These are phyloP conservation scores for Psittacula echo DNA, from an alignment of 2,797 vertebrate species.

Conservation along the genomic window DNA sequence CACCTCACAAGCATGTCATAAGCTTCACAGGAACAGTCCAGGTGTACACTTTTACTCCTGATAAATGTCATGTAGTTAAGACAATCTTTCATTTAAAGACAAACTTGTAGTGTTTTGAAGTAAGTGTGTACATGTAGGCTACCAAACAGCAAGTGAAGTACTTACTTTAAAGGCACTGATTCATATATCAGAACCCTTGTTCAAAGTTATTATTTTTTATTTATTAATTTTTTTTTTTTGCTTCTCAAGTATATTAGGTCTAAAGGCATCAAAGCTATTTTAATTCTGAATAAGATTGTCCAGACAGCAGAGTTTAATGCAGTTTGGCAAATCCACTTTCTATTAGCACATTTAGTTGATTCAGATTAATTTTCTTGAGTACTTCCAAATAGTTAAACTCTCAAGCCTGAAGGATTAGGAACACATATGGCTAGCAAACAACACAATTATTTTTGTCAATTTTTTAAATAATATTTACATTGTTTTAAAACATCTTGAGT, in stretches of 20 bases:
- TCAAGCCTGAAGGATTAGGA: neutral
- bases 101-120: neutral
- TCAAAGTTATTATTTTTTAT: neutral
- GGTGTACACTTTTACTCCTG: neutral
- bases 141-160: neutral
- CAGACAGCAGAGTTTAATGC: neutral
- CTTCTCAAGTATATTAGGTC: neutral
- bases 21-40: neutral
- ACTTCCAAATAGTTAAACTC: neutral
- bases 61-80: neutral
- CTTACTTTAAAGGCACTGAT: neutral
- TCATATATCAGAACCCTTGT: neutral
- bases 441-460: neutral
- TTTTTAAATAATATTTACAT: neutral
- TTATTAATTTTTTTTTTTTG: neutral
- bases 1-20: neutral
- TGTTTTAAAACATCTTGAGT: conserved; percentile 8
- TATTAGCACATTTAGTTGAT: neutral
- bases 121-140: neutral
- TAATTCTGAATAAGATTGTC: neutral
- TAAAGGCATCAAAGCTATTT: neutral
- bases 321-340: neutral
- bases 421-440: neutral
- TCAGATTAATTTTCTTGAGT: neutral
- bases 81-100: neutral